A percentile compares a stretch with the other conserved stretches of the same genome.
Conservation (phyloP, 2,888 invertebrate genomes). For the Ophion slaviceki region DNA sequence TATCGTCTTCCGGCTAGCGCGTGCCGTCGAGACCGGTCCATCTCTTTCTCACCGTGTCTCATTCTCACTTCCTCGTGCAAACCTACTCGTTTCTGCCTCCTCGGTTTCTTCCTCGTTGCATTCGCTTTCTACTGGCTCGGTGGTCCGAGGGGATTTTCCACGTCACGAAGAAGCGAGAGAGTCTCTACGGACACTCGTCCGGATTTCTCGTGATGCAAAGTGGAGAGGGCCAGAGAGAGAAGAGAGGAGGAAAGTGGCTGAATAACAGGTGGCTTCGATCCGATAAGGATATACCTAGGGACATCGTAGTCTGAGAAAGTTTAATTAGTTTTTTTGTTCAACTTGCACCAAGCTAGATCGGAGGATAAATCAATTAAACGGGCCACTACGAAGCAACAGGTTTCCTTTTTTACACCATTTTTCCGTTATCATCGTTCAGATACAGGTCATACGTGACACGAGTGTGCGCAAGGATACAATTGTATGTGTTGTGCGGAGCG, state of each 20-base stretch:
- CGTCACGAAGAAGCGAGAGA: constrained; percentile 35
- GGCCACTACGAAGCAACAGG: constrained; percentile 27
- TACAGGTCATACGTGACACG: constrained; percentile 4
- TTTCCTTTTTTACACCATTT: background rate
- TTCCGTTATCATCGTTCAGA: constrained; percentile 6
- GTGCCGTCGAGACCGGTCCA: constrained; percentile 60
- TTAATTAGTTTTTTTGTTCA: constrained; percentile 48
- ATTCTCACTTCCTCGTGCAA: constrained; percentile 20
- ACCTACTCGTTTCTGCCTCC: constrained; percentile 1
- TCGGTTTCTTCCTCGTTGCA: constrained; percentile 54
- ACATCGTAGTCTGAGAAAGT: constrained; percentile 37
- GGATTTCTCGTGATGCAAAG: constrained; percentile 24
- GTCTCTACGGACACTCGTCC: constrained; percentile 19
- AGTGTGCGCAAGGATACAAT: background rate
- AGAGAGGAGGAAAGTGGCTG: constrained; percentile 38
- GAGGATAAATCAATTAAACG: constrained; percentile 54
- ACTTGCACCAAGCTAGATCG: constrained; percentile 35
- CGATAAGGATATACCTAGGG: constrained; percentile 57
- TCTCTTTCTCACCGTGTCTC: constrained; percentile 45
- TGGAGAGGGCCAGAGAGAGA: constrained; percentile 28
- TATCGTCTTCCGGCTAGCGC: constrained; percentile 67
- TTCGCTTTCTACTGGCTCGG: constrained; percentile 55
- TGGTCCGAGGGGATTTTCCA: constrained; percentile 53
- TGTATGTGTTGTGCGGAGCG: background rate
- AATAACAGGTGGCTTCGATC: constrained; percentile 68